Evolutionary conservation across 2,797 vertebrate genomes (phyloP), one percentile per base, ranked within the genome.

Genomic region (Atherinosoma microstoma): DNA sequence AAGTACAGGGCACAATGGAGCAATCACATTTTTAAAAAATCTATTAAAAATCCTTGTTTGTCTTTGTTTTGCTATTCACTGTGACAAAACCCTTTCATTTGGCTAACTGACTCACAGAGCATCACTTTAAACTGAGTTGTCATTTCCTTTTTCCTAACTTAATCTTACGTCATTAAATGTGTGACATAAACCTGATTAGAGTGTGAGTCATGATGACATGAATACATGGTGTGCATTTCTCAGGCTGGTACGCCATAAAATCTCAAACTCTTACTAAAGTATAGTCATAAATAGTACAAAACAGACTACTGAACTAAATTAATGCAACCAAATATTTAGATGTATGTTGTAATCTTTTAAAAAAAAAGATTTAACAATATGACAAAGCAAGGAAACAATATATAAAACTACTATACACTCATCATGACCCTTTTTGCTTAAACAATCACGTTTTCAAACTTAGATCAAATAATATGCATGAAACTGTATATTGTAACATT

Each of bases 31-130:
- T 58, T 66, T 32, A 32, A 27, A 60, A 62, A 49, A 60, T 10
- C 66, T 16, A 8, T 2, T 13, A 36, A 64, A 62, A 2, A 66
- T 65, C 24, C 35, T 18, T 8, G 3, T 54, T 58, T 70, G 78
- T 76, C 73, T 68, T 63, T 62, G 70, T 63, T 70, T 49, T 64
- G 45, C 24, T 13, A 62, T 47, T 1, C 64, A 47, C 54, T 69
- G 79, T 78, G 76, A 62, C 32, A 32, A 81, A 73, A 78, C 54
- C 66, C 62, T 45, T 13, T 73, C 30, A 64, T 76, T 77, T 68
- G 9, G 24, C 5, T 30, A 12, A 64, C 45, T 86, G 75, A 89
- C 65, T 89, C 87, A 86, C 56, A 35, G 34, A 9, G 5, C 73
- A 76, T 73, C 75, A 56, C 58, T 9, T 10, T 12, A 10, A 56